Evolutionary conservation across 2,113 vertebrate species (phyloP).

Genomic region (Austrofundulus limnaeus): DNA sequence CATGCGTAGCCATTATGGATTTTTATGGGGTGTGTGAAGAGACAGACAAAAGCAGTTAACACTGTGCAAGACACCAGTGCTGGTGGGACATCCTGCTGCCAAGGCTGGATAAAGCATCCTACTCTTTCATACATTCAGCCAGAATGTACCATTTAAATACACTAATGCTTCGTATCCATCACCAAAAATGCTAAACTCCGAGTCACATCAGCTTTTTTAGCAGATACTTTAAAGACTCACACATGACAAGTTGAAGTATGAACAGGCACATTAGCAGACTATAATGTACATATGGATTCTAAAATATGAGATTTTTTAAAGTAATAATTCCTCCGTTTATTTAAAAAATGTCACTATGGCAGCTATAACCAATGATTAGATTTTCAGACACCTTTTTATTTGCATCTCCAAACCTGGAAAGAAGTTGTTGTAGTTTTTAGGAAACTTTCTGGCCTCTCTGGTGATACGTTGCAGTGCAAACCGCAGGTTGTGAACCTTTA

Average conservation of each 20-base stretch:
- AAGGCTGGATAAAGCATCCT: conserved; percentile 11
- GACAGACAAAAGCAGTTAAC: conserved; percentile 69
- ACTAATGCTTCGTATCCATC: conserved; percentile 16
- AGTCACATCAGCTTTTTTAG: conserved; percentile 1
- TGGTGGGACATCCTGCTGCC: conserved; percentile 24
- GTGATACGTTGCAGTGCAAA: conserved; percentile 23
- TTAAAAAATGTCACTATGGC: too few species aligned
- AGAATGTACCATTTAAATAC: conserved; percentile 37
- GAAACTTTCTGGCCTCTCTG: conserved; percentile 17
- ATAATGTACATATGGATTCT: conserved; percentile 5
- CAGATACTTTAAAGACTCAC: conserved; percentile 33
- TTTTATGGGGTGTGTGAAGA: conserved; percentile 70
- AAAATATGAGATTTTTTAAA: conserved; percentile 23
- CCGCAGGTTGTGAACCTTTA: conserved; percentile 32
- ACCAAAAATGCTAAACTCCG: not conserved
- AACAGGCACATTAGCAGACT: conserved; percentile 33
- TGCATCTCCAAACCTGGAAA: not conserved
- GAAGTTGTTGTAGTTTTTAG: not conserved
- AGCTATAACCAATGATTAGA: not conserved
- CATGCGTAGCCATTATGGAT: conserved; percentile 64
- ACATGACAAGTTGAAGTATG: conserved; percentile 28
- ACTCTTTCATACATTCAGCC: conserved; percentile 1
- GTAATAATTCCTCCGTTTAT: too few species aligned
- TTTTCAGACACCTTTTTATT: not conserved
- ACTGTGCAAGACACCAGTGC: conserved; percentile 7